Percentiles rank a stretch among this genome's conserved stretches.
These are phyloP conservation scores for Ecdyonurus torrentis DNA, from an alignment of 2,888 invertebrate genomes.

Conservation along the genomic window DNA sequence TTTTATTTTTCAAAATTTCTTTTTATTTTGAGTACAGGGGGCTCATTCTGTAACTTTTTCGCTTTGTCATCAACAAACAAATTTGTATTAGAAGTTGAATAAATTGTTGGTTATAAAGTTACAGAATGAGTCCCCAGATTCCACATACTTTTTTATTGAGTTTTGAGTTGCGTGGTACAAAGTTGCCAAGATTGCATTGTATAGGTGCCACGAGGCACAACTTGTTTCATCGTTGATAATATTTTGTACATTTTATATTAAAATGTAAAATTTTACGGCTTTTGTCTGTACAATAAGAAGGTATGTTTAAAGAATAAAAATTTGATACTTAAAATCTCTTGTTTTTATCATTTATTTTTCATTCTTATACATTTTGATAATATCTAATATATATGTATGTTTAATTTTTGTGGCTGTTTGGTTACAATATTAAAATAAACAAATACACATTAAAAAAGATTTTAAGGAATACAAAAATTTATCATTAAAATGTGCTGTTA, in stretches of 20 bases:
- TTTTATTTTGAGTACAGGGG: too few relatives aligned
- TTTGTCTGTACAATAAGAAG: conserved; percentile 9
- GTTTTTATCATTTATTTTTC: conserved; percentile 1
- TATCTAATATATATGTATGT: background rate
- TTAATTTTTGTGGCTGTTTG: background rate
- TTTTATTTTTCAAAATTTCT: too few relatives aligned
- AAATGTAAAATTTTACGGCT: conserved; percentile 7
- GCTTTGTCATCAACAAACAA: too few relatives aligned
- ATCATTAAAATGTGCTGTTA: background rate
- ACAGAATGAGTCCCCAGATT: too few relatives aligned
- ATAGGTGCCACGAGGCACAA: conserved; percentile 9
- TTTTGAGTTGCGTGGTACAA: too few relatives aligned
- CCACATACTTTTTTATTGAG: too few relatives aligned
- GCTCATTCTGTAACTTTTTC: too few relatives aligned
- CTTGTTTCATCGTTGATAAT: conserved; percentile 9
- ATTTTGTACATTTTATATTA: conserved; percentile 11
- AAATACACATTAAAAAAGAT: background rate
- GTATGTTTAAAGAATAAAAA: conserved; percentile 10
- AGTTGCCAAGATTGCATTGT: conserved; percentile 8
- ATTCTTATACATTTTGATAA: background rate
- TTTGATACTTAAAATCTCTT: conserved; percentile 9
- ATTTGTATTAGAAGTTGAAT: too few relatives aligned
- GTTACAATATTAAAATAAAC: background rate
- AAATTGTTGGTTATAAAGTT: too few relatives aligned
- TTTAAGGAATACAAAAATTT: background rate